Conservation (phyloP, 1,140 invertebrate species). For the Cotesia chilonis region DNA sequence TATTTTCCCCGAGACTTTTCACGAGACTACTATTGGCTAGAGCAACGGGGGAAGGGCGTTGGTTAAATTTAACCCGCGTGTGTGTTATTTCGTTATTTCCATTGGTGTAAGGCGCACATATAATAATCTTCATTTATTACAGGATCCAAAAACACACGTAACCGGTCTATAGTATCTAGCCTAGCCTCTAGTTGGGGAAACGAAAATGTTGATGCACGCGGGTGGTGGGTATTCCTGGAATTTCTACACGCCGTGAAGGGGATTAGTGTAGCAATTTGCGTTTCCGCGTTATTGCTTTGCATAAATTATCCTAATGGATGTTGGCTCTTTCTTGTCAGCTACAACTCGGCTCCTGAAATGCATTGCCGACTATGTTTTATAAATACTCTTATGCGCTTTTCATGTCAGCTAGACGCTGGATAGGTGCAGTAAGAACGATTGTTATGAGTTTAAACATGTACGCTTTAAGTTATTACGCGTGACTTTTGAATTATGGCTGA, state of each 20-base stretch:
- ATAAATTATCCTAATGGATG: slow-evolving; percentile 39
- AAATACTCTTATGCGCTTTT: slow-evolving; percentile 15
- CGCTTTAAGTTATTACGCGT: no score
- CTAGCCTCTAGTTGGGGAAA: no score
- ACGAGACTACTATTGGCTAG: no score
- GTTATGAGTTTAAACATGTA: no score
- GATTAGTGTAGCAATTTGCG: slow-evolving; percentile 33
- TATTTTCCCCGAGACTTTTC: no score
- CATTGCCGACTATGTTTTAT: slow-evolving; percentile 30
- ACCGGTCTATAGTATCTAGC: no score
- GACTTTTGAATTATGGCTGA: no score
- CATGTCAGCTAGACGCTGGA: neutral
- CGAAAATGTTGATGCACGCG: slow-evolving; percentile 19
- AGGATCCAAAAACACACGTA: no score
- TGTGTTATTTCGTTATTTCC: neutral
- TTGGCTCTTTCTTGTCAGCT: slow-evolving; percentile 38
- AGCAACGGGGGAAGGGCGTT: neutral
- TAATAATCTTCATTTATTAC: neutral
- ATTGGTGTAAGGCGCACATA: neutral
- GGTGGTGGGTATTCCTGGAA: slow-evolving; percentile 27
- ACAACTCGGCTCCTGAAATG: slow-evolving; percentile 27
- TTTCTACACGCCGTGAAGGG: slow-evolving; percentile 31
- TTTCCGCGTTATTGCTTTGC: slow-evolving; percentile 37
- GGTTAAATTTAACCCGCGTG: no score
- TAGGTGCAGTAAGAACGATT: no score